Percentiles rank a stretch among this genome's conserved stretches.
Evolutionary conservation across 1,140 invertebrate genomes (phyloP).

Genomic region (Plutomurus gul): DNA sequence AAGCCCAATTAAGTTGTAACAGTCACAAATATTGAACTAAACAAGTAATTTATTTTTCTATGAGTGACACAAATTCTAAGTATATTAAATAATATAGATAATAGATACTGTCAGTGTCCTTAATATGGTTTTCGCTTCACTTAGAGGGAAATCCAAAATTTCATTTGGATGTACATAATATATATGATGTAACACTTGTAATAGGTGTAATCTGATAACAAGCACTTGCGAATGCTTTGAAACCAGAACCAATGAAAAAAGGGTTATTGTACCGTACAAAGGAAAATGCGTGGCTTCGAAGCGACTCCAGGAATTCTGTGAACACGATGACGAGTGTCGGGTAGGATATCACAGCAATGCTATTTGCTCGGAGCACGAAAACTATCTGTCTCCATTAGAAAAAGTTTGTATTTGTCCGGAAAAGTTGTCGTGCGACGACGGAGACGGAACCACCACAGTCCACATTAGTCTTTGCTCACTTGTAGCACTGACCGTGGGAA

Average conservation of each 20-base stretch:
- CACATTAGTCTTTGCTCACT: background rate
- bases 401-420: constrained; percentile 30
- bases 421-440: background rate
- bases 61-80: too few relatives aligned
- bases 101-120: too few relatives aligned
- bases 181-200: too few relatives aligned
- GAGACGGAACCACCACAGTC: background rate
- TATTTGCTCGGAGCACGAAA: background rate
- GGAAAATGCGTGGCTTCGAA: constrained; percentile 23
- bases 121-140: too few relatives aligned
- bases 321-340: constrained; percentile 3
- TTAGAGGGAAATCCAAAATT: too few relatives aligned
- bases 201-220: background rate
- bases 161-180: too few relatives aligned
- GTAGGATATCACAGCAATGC: constrained; percentile 34
- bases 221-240: constrained; percentile 34
- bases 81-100: too few relatives aligned
- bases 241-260: background rate
- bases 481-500: background rate
- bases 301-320: background rate
- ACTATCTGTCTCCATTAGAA: constrained; percentile 5
- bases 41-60: too few relatives aligned
- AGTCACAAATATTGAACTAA: too few relatives aligned
- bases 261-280: background rate
- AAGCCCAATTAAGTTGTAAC: too few relatives aligned